Percentiles rank a stretch among this genome's conserved stretches.
phyloP scores from a whole-genome alignment of 2,113 vertebrate species.

The human region DNA sequence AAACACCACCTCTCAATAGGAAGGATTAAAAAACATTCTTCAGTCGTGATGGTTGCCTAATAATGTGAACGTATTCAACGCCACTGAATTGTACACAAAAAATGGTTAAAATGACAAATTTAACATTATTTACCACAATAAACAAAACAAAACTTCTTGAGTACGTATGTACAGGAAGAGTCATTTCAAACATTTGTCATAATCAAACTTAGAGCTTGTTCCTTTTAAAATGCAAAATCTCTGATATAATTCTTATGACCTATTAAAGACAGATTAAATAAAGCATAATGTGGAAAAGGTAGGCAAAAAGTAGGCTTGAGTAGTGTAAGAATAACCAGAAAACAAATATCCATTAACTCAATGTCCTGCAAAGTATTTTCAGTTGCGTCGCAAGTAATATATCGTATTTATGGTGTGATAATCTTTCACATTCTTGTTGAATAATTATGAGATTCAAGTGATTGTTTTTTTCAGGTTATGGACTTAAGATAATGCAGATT shows the following conservation, averaged over 20 bases:
- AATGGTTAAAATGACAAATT: neutral
- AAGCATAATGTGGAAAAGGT: neutral
- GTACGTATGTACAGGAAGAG: constrained; percentile 3
- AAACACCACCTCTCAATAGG: constrained; percentile 54
- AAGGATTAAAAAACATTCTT: constrained; percentile 43
- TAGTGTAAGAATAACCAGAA: constrained; percentile 14
- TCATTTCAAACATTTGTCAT: neutral
- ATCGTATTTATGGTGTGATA: constrained; percentile 50
- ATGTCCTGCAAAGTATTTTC: neutral
- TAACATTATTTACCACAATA: neutral
- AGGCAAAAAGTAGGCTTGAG: neutral
- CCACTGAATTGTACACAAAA: neutral
- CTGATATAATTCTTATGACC: neutral
- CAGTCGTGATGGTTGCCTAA: neutral
- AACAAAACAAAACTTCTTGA: constrained; percentile 29
- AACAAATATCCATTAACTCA: constrained; percentile 33
- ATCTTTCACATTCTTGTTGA: constrained; percentile 61
- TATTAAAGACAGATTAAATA: constrained; percentile 39
- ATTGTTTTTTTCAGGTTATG: constrained; percentile 30
- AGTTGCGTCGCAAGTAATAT: constrained; percentile 44
- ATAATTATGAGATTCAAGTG: constrained; percentile 70
- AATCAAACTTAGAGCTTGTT: constrained; percentile 58
- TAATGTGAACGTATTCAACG: neutral
- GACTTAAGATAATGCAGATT: neutral
- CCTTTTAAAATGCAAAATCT: constrained; percentile 28